phyloP scores from a whole-genome alignment of 2,113 vertebrate species.

The Ptyas mucosa region DNA sequence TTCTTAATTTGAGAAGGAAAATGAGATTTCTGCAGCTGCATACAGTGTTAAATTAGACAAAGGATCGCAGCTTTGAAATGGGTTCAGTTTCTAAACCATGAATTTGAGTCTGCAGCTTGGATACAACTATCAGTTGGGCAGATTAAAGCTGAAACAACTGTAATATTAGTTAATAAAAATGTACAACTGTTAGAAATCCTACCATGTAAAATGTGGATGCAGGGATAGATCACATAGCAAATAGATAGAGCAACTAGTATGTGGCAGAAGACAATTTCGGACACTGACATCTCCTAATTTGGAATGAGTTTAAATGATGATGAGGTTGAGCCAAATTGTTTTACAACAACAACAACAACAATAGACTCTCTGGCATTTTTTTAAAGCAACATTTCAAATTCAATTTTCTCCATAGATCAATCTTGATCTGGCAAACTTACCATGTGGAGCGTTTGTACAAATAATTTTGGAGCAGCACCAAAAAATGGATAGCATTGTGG shows the following conservation, averaged over 20 bases:
- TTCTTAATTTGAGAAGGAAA: slow-evolving; percentile 6
- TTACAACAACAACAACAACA: no score
- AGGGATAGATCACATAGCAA: background rate
- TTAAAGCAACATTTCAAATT: background rate
- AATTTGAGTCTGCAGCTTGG: background rate
- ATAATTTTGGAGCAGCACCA: background rate
- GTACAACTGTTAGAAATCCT: background rate
- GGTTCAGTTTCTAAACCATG: background rate
- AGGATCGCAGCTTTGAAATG: background rate
- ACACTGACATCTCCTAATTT: background rate
- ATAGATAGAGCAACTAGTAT: background rate
- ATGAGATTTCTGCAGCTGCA: background rate
- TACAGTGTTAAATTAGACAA: background rate
- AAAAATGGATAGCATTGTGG: background rate
- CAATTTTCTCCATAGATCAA: background rate
- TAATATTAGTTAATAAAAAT: background rate
- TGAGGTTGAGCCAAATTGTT: background rate
- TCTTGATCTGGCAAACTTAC: background rate
- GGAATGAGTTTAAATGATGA: background rate
- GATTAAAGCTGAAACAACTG: slow-evolving; percentile 1
- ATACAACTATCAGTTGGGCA: background rate
- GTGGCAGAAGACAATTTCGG: background rate
- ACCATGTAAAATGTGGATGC: background rate
- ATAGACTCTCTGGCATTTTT: background rate
- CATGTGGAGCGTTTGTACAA: background rate